These are phyloP conservation scores for Cylas formicarius DNA, from an alignment of 1,140 invertebrate species.

Conservation along the genomic window DNA sequence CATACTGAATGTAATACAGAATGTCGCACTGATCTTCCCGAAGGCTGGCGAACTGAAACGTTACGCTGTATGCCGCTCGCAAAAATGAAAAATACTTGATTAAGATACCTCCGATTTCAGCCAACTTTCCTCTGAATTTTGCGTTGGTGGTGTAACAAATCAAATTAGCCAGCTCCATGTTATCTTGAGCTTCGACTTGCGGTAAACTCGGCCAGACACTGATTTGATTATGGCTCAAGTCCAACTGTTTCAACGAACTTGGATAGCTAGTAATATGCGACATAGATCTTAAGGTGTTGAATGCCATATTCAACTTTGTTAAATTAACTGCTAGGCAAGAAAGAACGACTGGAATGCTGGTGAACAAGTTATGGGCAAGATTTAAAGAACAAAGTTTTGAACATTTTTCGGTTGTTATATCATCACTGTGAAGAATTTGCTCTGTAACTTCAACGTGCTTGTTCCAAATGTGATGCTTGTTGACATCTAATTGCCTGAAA, in stretches of 20 bases:
- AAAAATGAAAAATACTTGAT: slow-evolving; percentile 3
- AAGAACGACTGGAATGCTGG: slow-evolving; percentile 75
- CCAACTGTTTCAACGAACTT: slow-evolving; percentile 78
- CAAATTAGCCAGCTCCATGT: slow-evolving; percentile 52
- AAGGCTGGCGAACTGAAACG: slow-evolving; percentile 40
- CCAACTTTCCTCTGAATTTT: slow-evolving; percentile 33
- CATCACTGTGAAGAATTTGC: slow-evolving; percentile 50
- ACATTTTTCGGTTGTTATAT: slow-evolving; percentile 41
- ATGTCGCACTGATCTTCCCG: slow-evolving; percentile 54
- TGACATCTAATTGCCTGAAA: slow-evolving; percentile 47
- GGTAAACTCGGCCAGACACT: slow-evolving; percentile 79
- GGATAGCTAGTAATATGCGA: slow-evolving; percentile 88
- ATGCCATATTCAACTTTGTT: slow-evolving; percentile 81
- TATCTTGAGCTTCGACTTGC: slow-evolving; percentile 56
- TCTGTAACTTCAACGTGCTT: slow-evolving; percentile 62
- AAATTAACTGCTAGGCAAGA: slow-evolving; percentile 83
- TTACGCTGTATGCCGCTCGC: too few relatives aligned
- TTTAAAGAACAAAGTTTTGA: slow-evolving; percentile 70
- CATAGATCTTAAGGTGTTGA: slow-evolving; percentile 79
- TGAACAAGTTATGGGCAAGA: slow-evolving; percentile 86
- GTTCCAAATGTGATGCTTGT: slow-evolving; percentile 67
- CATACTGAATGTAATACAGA: slow-evolving; percentile 76
- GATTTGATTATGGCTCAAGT: slow-evolving; percentile 90
- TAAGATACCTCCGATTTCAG: slow-evolving; percentile 44
- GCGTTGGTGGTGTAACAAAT: slow-evolving; percentile 51